Percentiles rank a stretch among this genome's conserved stretches.
Conservation (phyloP, 1,140 invertebrate species). For the Coboldia fuscipes region DNA sequence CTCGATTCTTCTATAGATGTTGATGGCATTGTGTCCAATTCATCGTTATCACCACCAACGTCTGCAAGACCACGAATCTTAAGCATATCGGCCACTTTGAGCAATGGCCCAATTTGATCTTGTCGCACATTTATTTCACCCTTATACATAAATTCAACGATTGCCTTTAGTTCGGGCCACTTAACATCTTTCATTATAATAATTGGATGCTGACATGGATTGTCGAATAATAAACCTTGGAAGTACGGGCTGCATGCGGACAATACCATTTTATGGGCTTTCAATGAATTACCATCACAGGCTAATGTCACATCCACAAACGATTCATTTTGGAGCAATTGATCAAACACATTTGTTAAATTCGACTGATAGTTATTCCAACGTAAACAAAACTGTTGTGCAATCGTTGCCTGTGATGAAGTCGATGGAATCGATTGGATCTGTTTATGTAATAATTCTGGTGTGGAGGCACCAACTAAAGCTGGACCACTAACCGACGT, state of each 20-base stretch:
- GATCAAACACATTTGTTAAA: slow-evolving; percentile 76
- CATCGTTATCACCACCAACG: slow-evolving; percentile 47
- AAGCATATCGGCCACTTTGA: slow-evolving; percentile 61
- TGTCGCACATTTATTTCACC: slow-evolving; percentile 72
- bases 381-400: slow-evolving; percentile 71
- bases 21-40: background rate
- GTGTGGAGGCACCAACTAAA: too few species aligned
- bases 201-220: slow-evolving; percentile 67
- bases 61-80: slow-evolving; percentile 66
- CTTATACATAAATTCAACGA: slow-evolving; percentile 75
- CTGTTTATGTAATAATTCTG: too few species aligned
- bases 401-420: too few species aligned
- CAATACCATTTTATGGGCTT: slow-evolving; percentile 26
- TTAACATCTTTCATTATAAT: slow-evolving; percentile 69
- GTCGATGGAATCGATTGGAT: too few species aligned
- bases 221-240: slow-evolving; percentile 65
- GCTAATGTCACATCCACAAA: slow-evolving; percentile 84
- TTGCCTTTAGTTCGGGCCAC: slow-evolving; percentile 62
- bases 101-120: slow-evolving; percentile 56
- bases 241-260: slow-evolving; percentile 77
- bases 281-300: slow-evolving; percentile 33
- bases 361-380: slow-evolving; percentile 92
- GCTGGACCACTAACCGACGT: too few species aligned
- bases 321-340: slow-evolving; percentile 69
- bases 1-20: too few species aligned